Base-by-base conservation (phyloP, 2,888 invertebrate species). In the Apotomis capreana region DNA sequence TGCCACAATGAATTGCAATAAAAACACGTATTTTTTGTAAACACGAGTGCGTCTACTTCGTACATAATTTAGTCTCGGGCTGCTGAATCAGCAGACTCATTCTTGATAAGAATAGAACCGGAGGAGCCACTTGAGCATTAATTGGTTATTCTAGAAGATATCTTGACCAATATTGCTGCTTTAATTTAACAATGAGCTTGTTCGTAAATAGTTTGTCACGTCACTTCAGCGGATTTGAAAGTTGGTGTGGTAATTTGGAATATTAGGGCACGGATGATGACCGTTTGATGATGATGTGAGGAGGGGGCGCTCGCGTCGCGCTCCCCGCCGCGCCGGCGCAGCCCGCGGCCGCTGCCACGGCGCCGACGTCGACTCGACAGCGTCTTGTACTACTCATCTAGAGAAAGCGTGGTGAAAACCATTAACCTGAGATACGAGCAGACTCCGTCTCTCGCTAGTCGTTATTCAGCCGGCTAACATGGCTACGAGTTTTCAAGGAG, bases 401-500 rank as follows among this genome's bases (percentile, higher is more conserved):
- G 72, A 72, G 72, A 72, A 72, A 72, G 72, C 72, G 68, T 59
- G 15, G 68, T 63, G 68, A 63, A 72, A 72, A 68, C 40, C 62
- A 62, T 55, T 68, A 62, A 62, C 68, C 58, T 58, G 58, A 69
- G 62, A 57, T 26, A 46, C 44, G 12, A 40, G 10, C 44, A 26
- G 40, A 10, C 54, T 44, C 62, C 57, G 57, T 51, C 62, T 68
- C 63, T 68, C 62, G 26, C 8, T 55, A 44, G 65, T 62, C 46
- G 68, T 72, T 71, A 62, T 63, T 62, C 63, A 63, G 26, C 61
- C 40, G 61, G 57, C 36, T 46, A 51, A 68, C 54, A 44, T 36
- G 44, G 26, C 36, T 59, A 60, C 6, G 60, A 46, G 26, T 69
- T 69, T 52, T 37, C 15, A 64, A 46, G 59, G 2, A 26, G 26